A percentile compares a stretch with the other conserved stretches of the same genome.
These are phyloP conservation scores for Diplosoma virens DNA, from an alignment of 23 tunicate genomes.

Conservation along the genomic window DNA sequence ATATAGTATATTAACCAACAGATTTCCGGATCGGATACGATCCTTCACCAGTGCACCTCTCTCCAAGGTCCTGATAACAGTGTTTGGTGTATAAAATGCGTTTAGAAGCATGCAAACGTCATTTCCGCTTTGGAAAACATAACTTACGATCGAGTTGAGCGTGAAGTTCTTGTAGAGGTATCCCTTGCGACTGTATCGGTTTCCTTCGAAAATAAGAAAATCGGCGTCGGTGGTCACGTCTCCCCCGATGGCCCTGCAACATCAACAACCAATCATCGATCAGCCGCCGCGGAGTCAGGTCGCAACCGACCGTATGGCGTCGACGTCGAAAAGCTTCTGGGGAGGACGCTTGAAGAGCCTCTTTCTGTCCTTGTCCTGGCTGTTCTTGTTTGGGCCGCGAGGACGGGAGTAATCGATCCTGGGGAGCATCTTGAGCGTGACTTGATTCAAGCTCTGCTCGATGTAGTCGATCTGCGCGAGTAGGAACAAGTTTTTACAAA, in stretches of 20 bases:
- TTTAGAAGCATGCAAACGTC: no score
- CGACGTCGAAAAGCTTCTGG: constrained; percentile 89
- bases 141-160: constrained; percentile 74
- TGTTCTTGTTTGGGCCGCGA: constrained; percentile 54
- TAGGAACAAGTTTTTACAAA: no score
- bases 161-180: constrained; percentile 89
- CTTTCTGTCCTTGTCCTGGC: constrained; percentile 50
- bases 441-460: constrained; percentile 86
- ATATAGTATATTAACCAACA: no score
- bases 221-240: constrained; percentile 78
- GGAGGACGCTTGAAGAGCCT: constrained; percentile 73
- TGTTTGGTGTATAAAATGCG: no score
- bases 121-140: no score
- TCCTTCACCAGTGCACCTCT: no score
- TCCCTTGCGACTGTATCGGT: constrained; percentile 77
- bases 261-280: no score
- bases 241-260: constrained; percentile 10
- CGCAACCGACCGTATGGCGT: constrained; percentile 74
- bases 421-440: constrained; percentile 81
- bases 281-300: no score
- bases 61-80: no score
- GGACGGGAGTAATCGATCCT: constrained; percentile 78
- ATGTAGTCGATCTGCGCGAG: constrained; percentile 73
- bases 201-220: constrained; percentile 77
- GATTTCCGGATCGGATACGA: no score